A percentile compares a stretch with the other conserved stretches of the same genome.
These are phyloP conservation scores for Troglohyphantes excavatus DNA, from an alignment of 2,888 invertebrate genomes.

Conservation along the genomic window DNA sequence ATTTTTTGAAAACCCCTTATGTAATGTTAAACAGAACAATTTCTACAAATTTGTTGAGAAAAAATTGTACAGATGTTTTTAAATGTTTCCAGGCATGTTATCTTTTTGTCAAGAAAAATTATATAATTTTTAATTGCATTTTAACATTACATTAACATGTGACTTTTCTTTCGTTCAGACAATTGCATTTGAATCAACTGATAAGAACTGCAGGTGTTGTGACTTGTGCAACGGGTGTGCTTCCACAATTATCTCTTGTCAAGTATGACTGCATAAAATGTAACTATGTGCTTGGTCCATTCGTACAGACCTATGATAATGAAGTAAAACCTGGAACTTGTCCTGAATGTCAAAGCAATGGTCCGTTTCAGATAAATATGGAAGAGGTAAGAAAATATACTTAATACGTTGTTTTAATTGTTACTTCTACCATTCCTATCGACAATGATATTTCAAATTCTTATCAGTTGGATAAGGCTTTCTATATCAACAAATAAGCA, in stretches of 20 bases:
- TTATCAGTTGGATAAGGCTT: background rate
- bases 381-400: conserved; percentile 85
- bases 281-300: conserved; percentile 96
- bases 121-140: too few species aligned
- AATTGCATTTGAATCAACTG: conserved; percentile 92
- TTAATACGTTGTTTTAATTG: background rate
- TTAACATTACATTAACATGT: too few species aligned
- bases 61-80: too few species aligned
- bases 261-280: conserved; percentile 99
- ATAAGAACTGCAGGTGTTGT: conserved; percentile 97
- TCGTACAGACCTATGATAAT: conserved; percentile 94
- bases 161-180: conserved; percentile 81
- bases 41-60: too few species aligned
- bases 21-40: too few species aligned
- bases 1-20: too few species aligned
- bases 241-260: conserved; percentile 97
- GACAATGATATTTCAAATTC: background rate
- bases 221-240: conserved; percentile 95
- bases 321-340: conserved; percentile 98
- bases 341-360: conserved; percentile 97
- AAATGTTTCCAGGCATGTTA: too few species aligned
- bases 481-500: too few species aligned
- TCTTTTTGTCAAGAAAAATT: too few species aligned
- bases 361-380: conserved; percentile 99
- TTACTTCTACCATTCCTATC: background rate